These are phyloP conservation scores for Neodon shergylaensis DNA, from an alignment of 2,113 vertebrate species.

Conservation along the genomic window DNA sequence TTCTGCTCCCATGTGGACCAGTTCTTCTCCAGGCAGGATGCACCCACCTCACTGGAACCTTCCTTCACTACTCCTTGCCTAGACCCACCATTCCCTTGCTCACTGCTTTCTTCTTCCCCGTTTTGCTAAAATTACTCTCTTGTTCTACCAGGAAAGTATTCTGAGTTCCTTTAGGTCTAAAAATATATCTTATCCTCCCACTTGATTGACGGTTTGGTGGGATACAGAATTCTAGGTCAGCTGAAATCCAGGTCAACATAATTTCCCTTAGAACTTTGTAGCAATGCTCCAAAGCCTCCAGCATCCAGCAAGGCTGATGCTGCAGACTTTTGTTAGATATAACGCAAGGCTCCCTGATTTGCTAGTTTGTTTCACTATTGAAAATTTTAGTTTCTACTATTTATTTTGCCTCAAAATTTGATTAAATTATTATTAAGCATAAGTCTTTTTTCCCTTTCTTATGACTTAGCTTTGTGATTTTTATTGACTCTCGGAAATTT, in stretches of 20 bases:
- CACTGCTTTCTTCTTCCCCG: background rate
- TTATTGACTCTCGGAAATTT: slow-evolving; percentile 41
- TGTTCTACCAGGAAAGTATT: slow-evolving; percentile 42
- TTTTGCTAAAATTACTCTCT: slow-evolving; percentile 36
- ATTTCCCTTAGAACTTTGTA: slow-evolving; percentile 42
- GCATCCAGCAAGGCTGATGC: background rate
- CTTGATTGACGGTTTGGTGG: slow-evolving; percentile 30
- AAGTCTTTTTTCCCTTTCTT: background rate
- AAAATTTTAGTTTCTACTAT: slow-evolving; percentile 4
- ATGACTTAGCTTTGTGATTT: background rate
- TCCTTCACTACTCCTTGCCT: background rate
- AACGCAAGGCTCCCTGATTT: background rate
- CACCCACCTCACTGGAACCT: rapidly evolving
- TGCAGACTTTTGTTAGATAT: background rate
- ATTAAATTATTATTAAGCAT: slow-evolving; percentile 18
- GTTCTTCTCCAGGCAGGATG: background rate
- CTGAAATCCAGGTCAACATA: slow-evolving; percentile 55
- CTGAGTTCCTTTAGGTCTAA: background rate
- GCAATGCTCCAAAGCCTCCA: background rate
- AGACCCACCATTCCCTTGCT: background rate
- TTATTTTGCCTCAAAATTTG: slow-evolving; percentile 18
- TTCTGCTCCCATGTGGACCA: background rate
- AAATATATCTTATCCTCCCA: slow-evolving; percentile 36
- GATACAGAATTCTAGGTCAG: slow-evolving; percentile 51
- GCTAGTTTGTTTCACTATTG: slow-evolving; percentile 30